These are phyloP conservation scores for Arremon aurantiirostris DNA, from an alignment of 2,797 vertebrate genomes.

Conservation along the genomic window DNA sequence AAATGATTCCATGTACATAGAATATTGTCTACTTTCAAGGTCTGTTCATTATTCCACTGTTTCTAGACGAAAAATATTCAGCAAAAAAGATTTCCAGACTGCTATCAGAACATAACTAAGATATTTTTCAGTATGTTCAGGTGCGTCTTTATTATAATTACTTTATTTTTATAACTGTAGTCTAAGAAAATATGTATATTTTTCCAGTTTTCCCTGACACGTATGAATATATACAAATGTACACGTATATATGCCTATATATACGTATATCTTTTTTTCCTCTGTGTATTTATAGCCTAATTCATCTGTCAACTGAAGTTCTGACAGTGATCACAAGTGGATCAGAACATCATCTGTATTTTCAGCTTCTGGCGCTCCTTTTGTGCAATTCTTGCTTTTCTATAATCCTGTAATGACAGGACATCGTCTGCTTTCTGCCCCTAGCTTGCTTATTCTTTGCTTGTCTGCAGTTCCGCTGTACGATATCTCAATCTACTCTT, in stretches of 20 bases:
- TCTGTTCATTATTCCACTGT: neutral
- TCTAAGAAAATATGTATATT: neutral
- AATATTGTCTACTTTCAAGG: neutral
- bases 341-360: neutral
- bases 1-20: neutral
- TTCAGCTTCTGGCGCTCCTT: neutral
- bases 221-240: no score
- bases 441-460: neutral
- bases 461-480: neutral
- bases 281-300: neutral
- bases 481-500: neutral
- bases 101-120: neutral
- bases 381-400: neutral
- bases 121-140: neutral
- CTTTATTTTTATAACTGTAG: neutral
- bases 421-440: neutral
- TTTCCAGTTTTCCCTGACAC: neutral
- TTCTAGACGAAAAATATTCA: neutral
- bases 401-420: neutral
- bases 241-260: neutral
- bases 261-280: fast-evolving
- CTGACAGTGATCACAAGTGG: neutral
- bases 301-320: neutral
- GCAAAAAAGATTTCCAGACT: neutral
- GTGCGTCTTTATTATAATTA: neutral